Base-by-base conservation (phyloP, 2,888 invertebrate genomes). In the Caenorhabditis sp. region DNA sequence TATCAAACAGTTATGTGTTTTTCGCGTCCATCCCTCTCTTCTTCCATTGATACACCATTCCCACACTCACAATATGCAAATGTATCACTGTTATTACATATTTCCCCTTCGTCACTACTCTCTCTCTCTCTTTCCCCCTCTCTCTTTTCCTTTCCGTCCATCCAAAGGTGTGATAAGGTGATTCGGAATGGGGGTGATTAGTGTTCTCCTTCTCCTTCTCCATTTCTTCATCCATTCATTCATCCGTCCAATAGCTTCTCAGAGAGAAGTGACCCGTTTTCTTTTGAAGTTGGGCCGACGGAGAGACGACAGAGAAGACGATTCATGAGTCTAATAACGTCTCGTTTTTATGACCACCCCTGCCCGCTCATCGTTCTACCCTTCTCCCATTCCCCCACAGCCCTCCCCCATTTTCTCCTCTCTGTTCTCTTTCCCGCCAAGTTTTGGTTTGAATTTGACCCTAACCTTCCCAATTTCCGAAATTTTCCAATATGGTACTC, bases 1-100 rank as follows among this genome's bases (percentile, higher is more conserved):
- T 74, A 74, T 74, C 74, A 74, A 74, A 74, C 74, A 74, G 74
- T 74, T 74, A 74, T 76, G 61, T 76, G 67, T 67, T 68, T 67
- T 8, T 56, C 32, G 13, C 62, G 55, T 69, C 61, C 60, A 32
- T 67, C 76, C 13, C 40, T 11, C 40, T 40, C 6, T 40, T 13
- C 13, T 40, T 37, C 13, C 18, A 6, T 53, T n/a, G n/a, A 28
- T 62, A 51, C 44, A 44, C 40, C 71, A 55, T 56, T 72, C 56
- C 64, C 32, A 56, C 24, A 40, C 40, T 44, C 72, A 56, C 58
- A 56, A 72, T 72, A 72, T 72, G 72, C 64, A 72, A 72, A 72
- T 72, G 72, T 18, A n/a, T n/a, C 13, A n/a, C n/a, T 15, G 47
- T 40, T 40, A 40, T 40, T 40, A 40, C 40, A 13, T 40, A 40